A percentile compares a stretch with the other conserved stretches of the same genome.
Conservation (phyloP, 2,113 vertebrate species). For the Pterocles orientalis region DNA sequence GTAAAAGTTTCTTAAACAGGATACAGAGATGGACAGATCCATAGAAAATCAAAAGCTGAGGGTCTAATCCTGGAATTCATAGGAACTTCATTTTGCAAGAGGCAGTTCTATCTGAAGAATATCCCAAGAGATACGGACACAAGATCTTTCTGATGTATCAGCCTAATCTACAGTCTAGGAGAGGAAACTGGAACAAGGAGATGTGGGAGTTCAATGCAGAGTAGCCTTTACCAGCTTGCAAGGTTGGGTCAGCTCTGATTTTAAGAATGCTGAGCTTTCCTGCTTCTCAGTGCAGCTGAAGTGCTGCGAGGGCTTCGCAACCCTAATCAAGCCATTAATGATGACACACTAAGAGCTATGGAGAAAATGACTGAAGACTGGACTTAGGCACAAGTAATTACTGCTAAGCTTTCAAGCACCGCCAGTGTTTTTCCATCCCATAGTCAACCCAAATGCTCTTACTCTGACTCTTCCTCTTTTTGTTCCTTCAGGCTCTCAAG, state of each 20-base stretch:
- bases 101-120: background rate
- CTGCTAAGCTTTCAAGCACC: background rate
- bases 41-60: background rate
- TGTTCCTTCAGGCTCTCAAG: slow-evolving; percentile 86
- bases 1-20: background rate
- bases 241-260: background rate
- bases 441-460: slow-evolving; percentile 13
- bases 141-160: background rate
- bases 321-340: slow-evolving; percentile 17
- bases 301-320: background rate
- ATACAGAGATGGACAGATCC: background rate
- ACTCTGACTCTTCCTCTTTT: slow-evolving; percentile 88
- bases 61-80: background rate
- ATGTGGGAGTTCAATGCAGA: background rate
- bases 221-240: background rate
- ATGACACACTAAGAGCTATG: background rate
- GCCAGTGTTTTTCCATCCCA: background rate
- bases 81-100: background rate
- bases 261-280: background rate
- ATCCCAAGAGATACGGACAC: background rate
- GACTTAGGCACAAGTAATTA: slow-evolving; percentile 31
- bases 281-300: background rate
- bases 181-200: background rate
- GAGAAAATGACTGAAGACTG: background rate
- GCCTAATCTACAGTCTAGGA: background rate